Evolutionary conservation across 2,888 invertebrate genomes (phyloP), one percentile per base, ranked within the genome.

Genomic region (Idaea aversata): DNA sequence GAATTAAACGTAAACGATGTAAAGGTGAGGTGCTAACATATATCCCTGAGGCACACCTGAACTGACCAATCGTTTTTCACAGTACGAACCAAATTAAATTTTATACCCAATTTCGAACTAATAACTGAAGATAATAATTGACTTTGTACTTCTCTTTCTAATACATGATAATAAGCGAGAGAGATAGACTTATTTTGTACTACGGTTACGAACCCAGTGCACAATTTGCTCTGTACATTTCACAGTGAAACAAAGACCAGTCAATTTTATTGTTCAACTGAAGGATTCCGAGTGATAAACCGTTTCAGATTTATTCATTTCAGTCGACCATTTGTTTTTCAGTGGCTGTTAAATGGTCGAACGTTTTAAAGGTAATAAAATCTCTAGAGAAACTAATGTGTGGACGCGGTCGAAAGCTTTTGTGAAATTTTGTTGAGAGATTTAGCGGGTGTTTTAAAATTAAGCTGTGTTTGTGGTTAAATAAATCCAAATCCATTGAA

Each of bases 241-340:
- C 7, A 3, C 47, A 13, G 10, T 47, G 4, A 6, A 4, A 10
- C 25, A 25, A 25, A 25, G 25, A 25, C 25, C 0, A 5, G 47
- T 10, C 10, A 47, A 47, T 4, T 13, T 47, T 47, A 3, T 10
- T 6, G 47, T 7, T 47, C 13, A 10, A 13, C 10, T 7, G 13
- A 69, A 71, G 67, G 80, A 80, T 77, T 78, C 74, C 76, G 81
- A 81, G 88, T 88, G 88, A 88, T 89, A 88, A 85, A 87, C 83
- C 80, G 83, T 70, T 69, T 64, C 75, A 83, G 84, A 89, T 88
- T 88, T 87, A 88, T 87, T 79, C 75, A 67, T 75, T 71, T 74
- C 84, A 77, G 79, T 78, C 75, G 65, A 76, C 78, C 85, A 88
- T 88, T 88, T 82, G 80, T 88, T 86, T 81, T 71, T 74, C 79